phyloP scores from a whole-genome alignment of 2,113 vertebrate genomes.

The Festucalex cinctus region DNA sequence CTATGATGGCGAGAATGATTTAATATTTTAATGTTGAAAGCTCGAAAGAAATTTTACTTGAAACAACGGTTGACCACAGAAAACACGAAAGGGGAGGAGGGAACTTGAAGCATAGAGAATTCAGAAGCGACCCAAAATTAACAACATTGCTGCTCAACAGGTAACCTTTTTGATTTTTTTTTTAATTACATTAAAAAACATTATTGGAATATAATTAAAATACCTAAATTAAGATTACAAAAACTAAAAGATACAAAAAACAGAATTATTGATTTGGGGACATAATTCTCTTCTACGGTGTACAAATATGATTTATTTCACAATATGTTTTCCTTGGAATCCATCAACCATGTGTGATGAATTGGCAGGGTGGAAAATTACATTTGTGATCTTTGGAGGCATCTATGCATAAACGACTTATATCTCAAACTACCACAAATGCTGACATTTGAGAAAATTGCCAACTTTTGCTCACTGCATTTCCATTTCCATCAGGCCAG shows the following conservation, averaged over 20 bases:
- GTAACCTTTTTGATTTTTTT: too few relatives aligned
- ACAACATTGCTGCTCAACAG: too few relatives aligned
- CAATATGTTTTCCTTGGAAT: not conserved
- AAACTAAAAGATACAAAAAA: not conserved
- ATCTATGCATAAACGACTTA: not conserved
- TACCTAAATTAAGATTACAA: too few relatives aligned
- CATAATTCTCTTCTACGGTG: too few relatives aligned
- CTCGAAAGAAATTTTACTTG: not conserved
- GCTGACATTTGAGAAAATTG: not conserved
- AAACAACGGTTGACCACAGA: not conserved
- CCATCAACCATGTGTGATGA: not conserved
- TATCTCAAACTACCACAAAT: not conserved
- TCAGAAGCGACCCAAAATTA: too few relatives aligned
- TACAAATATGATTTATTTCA: too few relatives aligned
- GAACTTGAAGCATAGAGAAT: not conserved
- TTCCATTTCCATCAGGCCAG: not conserved
- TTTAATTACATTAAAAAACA: too few relatives aligned
- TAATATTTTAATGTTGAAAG: conserved; percentile 6
- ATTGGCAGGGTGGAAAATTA: too few relatives aligned
- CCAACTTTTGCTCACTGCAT: not conserved
- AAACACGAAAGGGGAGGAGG: not conserved
- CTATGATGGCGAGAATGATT: not conserved
- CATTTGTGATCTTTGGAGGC: not conserved
- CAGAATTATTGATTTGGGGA: not conserved
- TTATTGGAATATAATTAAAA: too few relatives aligned